These are phyloP conservation scores for Mechanitis mazaeus DNA, from an alignment of 2,888 invertebrate species.

Conservation along the genomic window DNA sequence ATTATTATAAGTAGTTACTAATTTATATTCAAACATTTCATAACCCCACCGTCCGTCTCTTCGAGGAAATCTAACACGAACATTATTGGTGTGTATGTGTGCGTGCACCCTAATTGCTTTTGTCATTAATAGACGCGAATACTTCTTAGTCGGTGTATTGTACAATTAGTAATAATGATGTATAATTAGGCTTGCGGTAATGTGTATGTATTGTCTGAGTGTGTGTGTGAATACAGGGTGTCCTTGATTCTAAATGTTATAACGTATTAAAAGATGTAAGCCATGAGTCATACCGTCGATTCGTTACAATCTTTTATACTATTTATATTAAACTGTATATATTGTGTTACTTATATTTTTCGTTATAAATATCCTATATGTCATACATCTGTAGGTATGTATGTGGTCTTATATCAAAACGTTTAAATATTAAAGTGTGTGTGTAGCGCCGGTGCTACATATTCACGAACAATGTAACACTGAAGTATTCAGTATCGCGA, in stretches of 20 bases:
- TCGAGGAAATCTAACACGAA: slow-evolving; percentile 25
- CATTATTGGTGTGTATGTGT: slow-evolving; percentile 41
- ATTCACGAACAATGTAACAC: slow-evolving; percentile 40
- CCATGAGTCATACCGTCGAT: neutral
- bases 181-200: slow-evolving; percentile 61
- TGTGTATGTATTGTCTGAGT: slow-evolving; percentile 41
- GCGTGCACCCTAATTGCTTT: slow-evolving; percentile 72
- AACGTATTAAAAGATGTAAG: neutral
- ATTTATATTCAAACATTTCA: slow-evolving; percentile 17
- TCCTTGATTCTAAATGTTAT: neutral
- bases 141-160: slow-evolving; percentile 71
- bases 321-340: neutral
- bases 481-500: slow-evolving; percentile 49
- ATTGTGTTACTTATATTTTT: no score
- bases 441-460: slow-evolving; percentile 13
- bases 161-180: slow-evolving; percentile 75
- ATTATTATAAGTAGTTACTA: slow-evolving; percentile 6
- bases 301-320: neutral
- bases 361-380: no score
- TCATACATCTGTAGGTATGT: no score
- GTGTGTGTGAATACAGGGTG: slow-evolving; percentile 28
- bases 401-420: neutral
- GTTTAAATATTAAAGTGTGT: neutral
- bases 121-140: slow-evolving; percentile 76
- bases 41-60: slow-evolving; percentile 20